Percentiles rank a stretch among this genome's conserved stretches.
phyloP scores from a whole-genome alignment of 2,113 vertebrate species.

The Prunella himalayana region DNA sequence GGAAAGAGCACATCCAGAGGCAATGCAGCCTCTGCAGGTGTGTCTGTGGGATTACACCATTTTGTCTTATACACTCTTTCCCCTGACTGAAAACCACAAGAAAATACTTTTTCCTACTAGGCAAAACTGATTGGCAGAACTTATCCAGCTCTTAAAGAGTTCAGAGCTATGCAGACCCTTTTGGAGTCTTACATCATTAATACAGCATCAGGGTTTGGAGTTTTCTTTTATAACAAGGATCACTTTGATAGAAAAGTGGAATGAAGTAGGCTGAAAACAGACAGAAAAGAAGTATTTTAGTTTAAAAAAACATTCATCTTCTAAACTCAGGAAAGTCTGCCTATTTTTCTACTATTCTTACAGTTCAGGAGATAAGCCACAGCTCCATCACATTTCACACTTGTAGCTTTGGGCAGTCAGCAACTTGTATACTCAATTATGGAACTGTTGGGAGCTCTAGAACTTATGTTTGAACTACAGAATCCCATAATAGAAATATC shows the following conservation, averaged over 20 bases:
- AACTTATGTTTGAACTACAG: neutral
- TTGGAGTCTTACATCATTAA: neutral
- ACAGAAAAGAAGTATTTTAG: neutral
- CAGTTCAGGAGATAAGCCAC: neutral
- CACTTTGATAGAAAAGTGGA: neutral
- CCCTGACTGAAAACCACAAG: neutral
- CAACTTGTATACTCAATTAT: rapidly evolving
- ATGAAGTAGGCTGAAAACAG: neutral
- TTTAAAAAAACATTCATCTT: rapidly evolving
- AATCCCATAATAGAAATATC: neutral
- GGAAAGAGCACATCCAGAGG: neutral
- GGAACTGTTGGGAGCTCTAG: neutral
- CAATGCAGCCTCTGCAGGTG: neutral
- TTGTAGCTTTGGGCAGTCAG: neutral
- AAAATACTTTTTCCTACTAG: neutral
- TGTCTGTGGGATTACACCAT: neutral
- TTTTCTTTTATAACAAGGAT: neutral
- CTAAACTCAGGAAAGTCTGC: neutral
- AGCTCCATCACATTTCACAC: neutral
- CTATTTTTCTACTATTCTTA: neutral
- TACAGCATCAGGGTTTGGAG: neutral
- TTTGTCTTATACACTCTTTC: neutral
- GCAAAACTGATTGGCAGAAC: neutral
- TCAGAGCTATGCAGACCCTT: neutral
- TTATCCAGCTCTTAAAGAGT: neutral